Conservation (phyloP, 2,113 vertebrate genomes). For the Pan paniscus region DNA sequence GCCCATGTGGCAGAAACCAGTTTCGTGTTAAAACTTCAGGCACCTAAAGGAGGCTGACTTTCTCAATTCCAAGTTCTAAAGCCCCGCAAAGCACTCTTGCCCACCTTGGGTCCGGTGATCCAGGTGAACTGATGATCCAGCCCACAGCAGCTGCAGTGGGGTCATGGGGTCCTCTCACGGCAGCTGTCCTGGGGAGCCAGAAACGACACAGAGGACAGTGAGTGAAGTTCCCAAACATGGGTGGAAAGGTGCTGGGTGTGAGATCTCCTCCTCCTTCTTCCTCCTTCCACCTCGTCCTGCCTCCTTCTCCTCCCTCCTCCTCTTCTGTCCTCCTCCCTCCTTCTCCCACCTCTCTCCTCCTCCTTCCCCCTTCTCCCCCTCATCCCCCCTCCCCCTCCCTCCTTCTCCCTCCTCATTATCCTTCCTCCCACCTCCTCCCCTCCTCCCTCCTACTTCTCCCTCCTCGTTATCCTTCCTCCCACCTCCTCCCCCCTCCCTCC, state of each 20-base stretch:
- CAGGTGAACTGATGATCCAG: background rate
- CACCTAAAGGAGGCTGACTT: background rate
- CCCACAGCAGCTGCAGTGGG: background rate
- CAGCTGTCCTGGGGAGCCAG: fast-evolving
- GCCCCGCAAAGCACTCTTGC: background rate
- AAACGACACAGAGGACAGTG: background rate
- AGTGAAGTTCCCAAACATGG: background rate
- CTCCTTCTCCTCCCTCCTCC: too few species aligned
- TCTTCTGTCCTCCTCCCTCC: too few species aligned
- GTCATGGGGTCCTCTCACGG: fast-evolving
- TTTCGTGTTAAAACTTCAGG: too few species aligned
- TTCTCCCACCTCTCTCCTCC: too few species aligned
- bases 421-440: too few species aligned
- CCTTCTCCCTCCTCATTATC: too few species aligned
- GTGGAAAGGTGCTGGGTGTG: too few species aligned
- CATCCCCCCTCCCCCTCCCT: fast-evolving
- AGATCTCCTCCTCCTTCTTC: too few species aligned
- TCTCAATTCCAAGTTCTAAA: background rate
- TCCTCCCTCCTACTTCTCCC: too few species aligned
- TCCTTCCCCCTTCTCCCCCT: too few species aligned
- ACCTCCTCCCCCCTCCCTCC: fast-evolving
- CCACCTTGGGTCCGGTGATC: background rate
- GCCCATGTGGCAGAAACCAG: background rate
- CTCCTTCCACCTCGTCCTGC: background rate
- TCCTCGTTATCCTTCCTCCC: too few species aligned